A percentile compares a stretch with the other conserved stretches of the same genome.
phyloP scores from a whole-genome alignment of 2,888 invertebrate genomes.

The Callyntrura sp. region DNA sequence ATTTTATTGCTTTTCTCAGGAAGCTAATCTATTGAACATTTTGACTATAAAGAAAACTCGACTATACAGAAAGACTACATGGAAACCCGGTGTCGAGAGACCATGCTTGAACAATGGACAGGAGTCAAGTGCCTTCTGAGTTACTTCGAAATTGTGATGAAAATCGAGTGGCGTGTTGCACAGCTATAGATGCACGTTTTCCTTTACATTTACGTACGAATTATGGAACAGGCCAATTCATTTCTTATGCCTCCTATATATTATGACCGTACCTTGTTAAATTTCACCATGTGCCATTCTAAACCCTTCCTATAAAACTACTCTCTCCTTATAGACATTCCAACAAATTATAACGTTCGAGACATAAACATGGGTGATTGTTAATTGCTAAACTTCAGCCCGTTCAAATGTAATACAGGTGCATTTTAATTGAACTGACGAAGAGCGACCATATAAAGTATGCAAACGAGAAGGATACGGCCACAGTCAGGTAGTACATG shows the following conservation, averaged over 20 bases:
- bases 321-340: background rate
- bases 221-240: background rate
- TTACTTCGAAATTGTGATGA: background rate
- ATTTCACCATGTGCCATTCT: too few species aligned
- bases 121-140: too few species aligned
- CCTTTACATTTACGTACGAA: too few species aligned
- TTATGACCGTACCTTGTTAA: background rate
- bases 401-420: too few species aligned
- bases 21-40: constrained; percentile 15
- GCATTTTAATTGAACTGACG: too few species aligned
- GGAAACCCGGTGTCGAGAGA: background rate
- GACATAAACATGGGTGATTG: too few species aligned
- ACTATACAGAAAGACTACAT: background rate
- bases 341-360: too few species aligned
- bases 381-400: too few species aligned
- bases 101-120: background rate
- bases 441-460: too few species aligned
- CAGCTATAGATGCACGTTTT: too few species aligned
- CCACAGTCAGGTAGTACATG: too few species aligned
- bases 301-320: background rate
- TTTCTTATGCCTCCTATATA: background rate
- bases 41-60: background rate
- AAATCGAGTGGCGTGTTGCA: constrained; percentile 1
- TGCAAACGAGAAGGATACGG: too few species aligned
- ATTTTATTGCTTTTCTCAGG: constrained; percentile 24